phyloP scores from a whole-genome alignment of 2,888 invertebrate species.

The Andrena chrysosceles region DNA sequence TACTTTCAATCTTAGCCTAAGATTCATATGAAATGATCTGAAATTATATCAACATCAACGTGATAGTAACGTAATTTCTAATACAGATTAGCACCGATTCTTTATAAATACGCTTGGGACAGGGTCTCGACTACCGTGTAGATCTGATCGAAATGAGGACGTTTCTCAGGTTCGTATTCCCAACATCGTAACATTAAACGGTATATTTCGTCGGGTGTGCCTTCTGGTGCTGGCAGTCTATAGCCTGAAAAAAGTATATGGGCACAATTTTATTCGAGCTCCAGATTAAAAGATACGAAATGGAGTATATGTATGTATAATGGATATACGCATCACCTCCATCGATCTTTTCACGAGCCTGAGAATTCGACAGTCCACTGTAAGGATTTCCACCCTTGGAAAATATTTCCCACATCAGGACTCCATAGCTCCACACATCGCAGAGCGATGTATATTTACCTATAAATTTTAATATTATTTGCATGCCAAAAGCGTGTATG shows the following conservation, averaged over 20 bases:
- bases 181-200: constrained; percentile 96
- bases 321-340: constrained; percentile 87
- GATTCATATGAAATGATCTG: constrained; percentile 18
- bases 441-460: constrained; percentile 97
- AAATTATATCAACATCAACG: constrained; percentile 16
- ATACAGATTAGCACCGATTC: constrained; percentile 38
- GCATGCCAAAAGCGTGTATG: background rate
- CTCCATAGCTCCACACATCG: constrained; percentile 99
- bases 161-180: constrained; percentile 96
- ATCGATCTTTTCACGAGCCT: constrained; percentile 97
- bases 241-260: constrained; percentile 88
- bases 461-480: constrained; percentile 79
- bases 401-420: constrained; percentile 98
- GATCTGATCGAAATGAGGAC: constrained; percentile 97
- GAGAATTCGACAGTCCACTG: constrained; percentile 96
- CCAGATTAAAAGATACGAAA: background rate
- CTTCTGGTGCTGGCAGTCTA: constrained; percentile 96
- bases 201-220: constrained; percentile 95
- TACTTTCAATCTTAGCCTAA: constrained; percentile 12
- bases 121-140: constrained; percentile 91
- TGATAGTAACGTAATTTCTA: constrained; percentile 16
- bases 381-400: constrained; percentile 97
- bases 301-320: background rate
- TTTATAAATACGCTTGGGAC: constrained; percentile 77
- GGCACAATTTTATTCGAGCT: background rate